Evolutionary conservation across 2,888 invertebrate species (phyloP).

Genomic region (Chaitophorus viminalis): DNA sequence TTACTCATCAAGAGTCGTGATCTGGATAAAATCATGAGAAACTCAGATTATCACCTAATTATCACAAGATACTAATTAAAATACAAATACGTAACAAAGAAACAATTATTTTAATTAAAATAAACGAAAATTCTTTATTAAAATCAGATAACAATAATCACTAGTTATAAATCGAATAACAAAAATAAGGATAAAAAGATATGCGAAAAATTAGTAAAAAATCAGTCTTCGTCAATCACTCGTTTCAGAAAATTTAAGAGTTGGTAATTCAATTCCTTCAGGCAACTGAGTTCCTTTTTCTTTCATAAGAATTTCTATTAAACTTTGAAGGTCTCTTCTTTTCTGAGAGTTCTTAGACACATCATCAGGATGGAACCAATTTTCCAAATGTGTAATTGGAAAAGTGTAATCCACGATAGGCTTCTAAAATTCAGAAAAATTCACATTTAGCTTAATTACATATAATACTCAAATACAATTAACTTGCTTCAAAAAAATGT

Average conservation of each 20-base stretch:
- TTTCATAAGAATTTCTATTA: conserved; percentile 48
- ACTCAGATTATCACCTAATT: too few relatives aligned
- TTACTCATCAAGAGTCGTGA: too few relatives aligned
- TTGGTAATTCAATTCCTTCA: neutral
- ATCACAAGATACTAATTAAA: too few relatives aligned
- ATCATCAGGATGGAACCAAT: conserved; percentile 88
- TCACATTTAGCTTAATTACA: neutral
- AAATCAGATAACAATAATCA: too few relatives aligned
- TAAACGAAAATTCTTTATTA: too few relatives aligned
- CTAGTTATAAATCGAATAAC: too few relatives aligned
- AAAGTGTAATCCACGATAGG: conserved; percentile 84
- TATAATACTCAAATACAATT: neutral
- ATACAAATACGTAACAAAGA: too few relatives aligned
- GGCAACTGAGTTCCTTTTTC: neutral
- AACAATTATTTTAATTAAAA: too few relatives aligned
- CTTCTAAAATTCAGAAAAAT: conserved; percentile 71
- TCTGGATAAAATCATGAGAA: too few relatives aligned
- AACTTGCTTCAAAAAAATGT: conserved; percentile 85
- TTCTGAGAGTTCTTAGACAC: conserved; percentile 76
- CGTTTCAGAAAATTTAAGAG: neutral
- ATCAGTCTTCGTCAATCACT: too few relatives aligned
- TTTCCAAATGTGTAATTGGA: conserved; percentile 83
- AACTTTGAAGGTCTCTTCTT: conserved; percentile 74
- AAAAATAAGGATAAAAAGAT: too few relatives aligned
- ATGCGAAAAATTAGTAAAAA: too few relatives aligned